Base-by-base conservation (phyloP, 1,140 invertebrate species). In the Lepidurus arcticus region DNA sequence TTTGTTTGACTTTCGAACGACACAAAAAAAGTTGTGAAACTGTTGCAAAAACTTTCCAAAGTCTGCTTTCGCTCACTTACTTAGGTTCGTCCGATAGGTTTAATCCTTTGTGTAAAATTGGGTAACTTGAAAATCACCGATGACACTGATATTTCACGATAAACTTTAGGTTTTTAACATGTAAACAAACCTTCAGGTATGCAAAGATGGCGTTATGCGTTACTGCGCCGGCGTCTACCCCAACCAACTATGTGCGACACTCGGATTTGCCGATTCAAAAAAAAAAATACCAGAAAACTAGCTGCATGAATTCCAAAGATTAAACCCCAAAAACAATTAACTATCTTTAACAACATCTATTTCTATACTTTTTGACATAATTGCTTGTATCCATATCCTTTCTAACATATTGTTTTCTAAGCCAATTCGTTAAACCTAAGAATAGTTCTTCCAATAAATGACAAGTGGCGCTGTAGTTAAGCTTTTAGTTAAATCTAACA, bases 171-270 rank as follows among this genome's bases (percentile, higher is more conserved):
- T 13, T 65, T 65, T 65, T 65, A 65, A 21, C 53, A 65, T 65
- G 53, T 65, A 65, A 65, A 65, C 53, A 65, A 65, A 65, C 53
- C 53, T 65, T 65, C 53, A 65, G 53, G 53, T 65, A 65, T 65
- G 53, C 53, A 65, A 65, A 65, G 53, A 65, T 65, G 53, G 53
- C 53, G 53, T 65, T 65, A 13, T n/a, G 53, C 53, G 53, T 65
- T 21, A 65, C 53, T 65, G n/a, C 53, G 53, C 53, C 53, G 53
- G 53, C 53, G 53, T 65, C 4, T 65, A 13, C 16, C n/a, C 3
- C 53, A 21, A 16, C 53, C 53, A 9, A 65, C 8, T 16, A 13
- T 65, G 21, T 1, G 53, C n/a, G 53, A 65, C 53, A n/a, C 53
- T 16, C 4, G 16, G 53, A 65, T 65, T 65, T n/a, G 53, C 53